phyloP scores from a whole-genome alignment of 2,888 invertebrate genomes.

The Megaustenia siamemsis region DNA sequence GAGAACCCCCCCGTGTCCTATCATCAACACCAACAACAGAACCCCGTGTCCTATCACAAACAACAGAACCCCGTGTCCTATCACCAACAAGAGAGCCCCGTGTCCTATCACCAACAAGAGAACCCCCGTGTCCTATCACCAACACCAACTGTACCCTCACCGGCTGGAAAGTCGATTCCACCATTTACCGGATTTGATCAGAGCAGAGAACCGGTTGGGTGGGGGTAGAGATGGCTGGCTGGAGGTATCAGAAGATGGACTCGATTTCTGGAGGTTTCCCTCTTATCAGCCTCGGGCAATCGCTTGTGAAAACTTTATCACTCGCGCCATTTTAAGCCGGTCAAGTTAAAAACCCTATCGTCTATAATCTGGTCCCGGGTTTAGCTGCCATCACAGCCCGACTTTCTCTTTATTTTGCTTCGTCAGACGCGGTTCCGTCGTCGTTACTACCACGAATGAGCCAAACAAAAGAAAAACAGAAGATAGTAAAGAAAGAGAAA shows the following conservation, averaged over 20 bases:
- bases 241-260: background rate
- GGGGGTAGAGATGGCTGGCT: background rate
- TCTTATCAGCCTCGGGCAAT: slow-evolving; percentile 30
- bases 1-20: too few species aligned
- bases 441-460: too few species aligned
- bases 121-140: too few species aligned
- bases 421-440: too few species aligned
- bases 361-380: slow-evolving; percentile 16
- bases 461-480: background rate
- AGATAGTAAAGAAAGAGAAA: background rate
- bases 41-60: too few species aligned
- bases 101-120: too few species aligned
- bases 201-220: background rate
- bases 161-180: background rate
- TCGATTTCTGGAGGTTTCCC: slow-evolving; percentile 23
- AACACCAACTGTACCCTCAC: background rate
- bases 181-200: background rate
- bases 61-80: too few species aligned
- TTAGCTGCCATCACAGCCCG: too few species aligned
- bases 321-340: slow-evolving; percentile 41
- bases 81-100: too few species aligned
- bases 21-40: too few species aligned
- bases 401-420: too few species aligned
- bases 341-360: slow-evolving; percentile 8
- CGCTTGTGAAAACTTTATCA: slow-evolving; percentile 50